phyloP scores from a whole-genome alignment of 2,113 vertebrate genomes.

The Malurus cyaneus region DNA sequence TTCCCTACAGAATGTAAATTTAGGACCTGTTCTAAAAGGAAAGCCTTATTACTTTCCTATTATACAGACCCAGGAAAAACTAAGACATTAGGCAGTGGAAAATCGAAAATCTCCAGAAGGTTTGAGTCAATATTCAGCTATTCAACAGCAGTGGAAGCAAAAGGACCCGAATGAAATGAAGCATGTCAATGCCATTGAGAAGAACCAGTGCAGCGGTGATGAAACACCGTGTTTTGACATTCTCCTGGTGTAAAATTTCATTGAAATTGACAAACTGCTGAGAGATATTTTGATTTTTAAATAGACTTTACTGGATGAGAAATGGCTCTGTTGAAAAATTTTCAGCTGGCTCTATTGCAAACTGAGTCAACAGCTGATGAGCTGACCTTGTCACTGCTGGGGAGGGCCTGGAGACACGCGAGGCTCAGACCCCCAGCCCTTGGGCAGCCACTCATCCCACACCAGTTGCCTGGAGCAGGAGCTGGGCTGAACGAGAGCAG shows the following conservation, averaged over 20 bases:
- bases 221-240: slow-evolving; percentile 63
- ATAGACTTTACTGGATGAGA: slow-evolving; percentile 49
- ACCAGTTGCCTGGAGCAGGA: not conserved
- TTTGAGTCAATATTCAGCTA: not conserved
- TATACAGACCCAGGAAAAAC: not conserved
- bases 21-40: not conserved
- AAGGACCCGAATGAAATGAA: not conserved
- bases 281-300: slow-evolving; percentile 66
- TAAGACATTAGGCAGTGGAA: not conserved
- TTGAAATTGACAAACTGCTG: slow-evolving; percentile 54
- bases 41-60: not conserved
- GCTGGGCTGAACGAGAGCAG: not conserved
- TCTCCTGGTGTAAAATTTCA: slow-evolving; percentile 57
- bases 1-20: not conserved
- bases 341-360: slow-evolving; percentile 50
- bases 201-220: not conserved
- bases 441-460: not conserved
- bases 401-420: not conserved
- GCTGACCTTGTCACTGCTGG: slow-evolving; percentile 24
- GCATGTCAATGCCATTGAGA: not conserved
- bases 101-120: not conserved
- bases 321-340: slow-evolving; percentile 28
- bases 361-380: slow-evolving; percentile 46
- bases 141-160: not conserved
- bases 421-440: not conserved